A percentile compares a stretch with the other conserved stretches of the same genome.
Evolutionary conservation across 2,797 vertebrate genomes (phyloP).

Genomic region (Coracias cyanogaster): DNA sequence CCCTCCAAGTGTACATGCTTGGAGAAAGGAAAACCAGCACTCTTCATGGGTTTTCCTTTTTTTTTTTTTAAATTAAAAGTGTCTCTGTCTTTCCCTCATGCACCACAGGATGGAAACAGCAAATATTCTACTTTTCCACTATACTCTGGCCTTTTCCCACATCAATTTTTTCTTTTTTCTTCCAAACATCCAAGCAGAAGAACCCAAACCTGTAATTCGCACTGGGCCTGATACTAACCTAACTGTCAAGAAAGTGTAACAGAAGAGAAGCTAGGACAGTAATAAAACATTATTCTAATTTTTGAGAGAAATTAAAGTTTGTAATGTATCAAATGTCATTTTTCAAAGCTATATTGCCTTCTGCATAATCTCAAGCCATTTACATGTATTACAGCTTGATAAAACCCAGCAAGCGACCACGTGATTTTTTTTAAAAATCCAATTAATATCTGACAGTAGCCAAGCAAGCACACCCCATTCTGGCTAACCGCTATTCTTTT

Average conservation of each 20-base stretch:
- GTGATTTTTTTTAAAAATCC: not conserved
- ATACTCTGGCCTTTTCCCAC: not conserved
- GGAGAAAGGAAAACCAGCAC: not conserved
- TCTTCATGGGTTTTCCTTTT: not conserved
- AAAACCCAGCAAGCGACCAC: not conserved
- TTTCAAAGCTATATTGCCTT: not conserved
- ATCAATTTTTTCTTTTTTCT: not conserved
- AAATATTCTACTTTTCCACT: not conserved
- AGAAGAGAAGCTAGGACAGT: not conserved
- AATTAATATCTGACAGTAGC: not conserved
- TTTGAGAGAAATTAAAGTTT: too few relatives aligned
- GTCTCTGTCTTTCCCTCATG: not conserved
- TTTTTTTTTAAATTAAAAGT: not conserved
- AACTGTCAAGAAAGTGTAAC: not conserved
- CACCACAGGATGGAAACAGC: not conserved
- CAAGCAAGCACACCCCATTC: not conserved
- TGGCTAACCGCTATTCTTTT: not conserved
- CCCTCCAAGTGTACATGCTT: accelerated
- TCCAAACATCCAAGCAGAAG: not conserved
- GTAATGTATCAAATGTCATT: not conserved
- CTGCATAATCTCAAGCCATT: not conserved
- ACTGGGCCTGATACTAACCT: not conserved
- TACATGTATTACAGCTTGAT: not conserved
- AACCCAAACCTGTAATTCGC: not conserved
- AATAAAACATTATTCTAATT: too few relatives aligned